Base-by-base conservation (phyloP, 1,140 invertebrate genomes). In the Polyergus mexicanus region DNA sequence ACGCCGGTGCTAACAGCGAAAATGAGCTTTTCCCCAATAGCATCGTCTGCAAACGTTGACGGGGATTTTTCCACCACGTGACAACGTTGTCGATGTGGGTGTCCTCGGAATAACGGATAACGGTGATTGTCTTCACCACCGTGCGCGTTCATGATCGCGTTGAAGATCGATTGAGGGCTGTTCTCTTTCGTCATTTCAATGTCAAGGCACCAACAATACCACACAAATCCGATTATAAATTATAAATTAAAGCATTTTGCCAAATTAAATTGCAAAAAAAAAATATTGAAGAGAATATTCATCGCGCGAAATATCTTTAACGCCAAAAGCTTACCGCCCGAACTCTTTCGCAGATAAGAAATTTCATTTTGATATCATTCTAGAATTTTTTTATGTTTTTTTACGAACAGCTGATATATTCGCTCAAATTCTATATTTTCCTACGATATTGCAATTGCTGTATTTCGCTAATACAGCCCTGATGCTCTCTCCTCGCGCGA, bases 11-110 rank as follows among this genome's bases (percentile, higher is more conserved):
- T 88, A 88, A 90, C 89, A 83, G 90, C 86, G 91, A 92, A 93
- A 93, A 93, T 93, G 92, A 93, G 91, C 90, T 92, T 89, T 89
- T 88, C 71, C 58, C 88, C 68, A 78, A 54, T 47, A 68, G 28
- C 76, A 38, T 68, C 32, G 28, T 68, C 44, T 38, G 32, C 51
- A 25, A 81, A 77, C 85, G 47, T 60, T 60, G 78, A 60, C 78
- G 16, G 28, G 35, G 35, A 22, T 58, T 25, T n/a, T 41, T 56
- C 51, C 54, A 60, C 66, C 54, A 22, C 25, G 44, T 51, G 16
- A 13, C 19, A 13, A 11, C 28, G 11, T 8, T 13, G 6, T 71
- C 76, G 44, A 35, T 58, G 68, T n/a, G 7, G 35, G 38, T 72
- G 35, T 22, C 66, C 22, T 62, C 54, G 2, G 60, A 54, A 28